phyloP scores from a whole-genome alignment of 2,113 vertebrate genomes.

The Electrona antarctica region DNA sequence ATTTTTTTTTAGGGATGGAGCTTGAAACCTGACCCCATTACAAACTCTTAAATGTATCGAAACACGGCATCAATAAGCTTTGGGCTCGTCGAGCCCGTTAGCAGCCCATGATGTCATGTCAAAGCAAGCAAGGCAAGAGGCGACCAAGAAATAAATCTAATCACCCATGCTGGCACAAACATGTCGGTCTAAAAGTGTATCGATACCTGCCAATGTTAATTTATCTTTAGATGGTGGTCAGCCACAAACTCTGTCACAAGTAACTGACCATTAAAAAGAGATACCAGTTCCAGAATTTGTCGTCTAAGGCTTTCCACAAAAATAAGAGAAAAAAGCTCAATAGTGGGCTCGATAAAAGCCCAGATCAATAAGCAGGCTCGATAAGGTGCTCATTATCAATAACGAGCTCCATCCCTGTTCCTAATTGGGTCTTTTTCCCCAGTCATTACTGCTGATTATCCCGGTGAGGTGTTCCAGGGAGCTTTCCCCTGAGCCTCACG shows the following conservation, averaged over 20 bases:
- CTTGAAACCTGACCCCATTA: background rate
- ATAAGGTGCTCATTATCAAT: too few relatives aligned
- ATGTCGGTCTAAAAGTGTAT: too few relatives aligned
- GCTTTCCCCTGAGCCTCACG: background rate
- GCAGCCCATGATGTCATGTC: background rate
- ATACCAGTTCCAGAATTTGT: too few relatives aligned
- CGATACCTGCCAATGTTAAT: too few relatives aligned
- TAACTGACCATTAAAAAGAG: too few relatives aligned
- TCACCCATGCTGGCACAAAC: too few relatives aligned
- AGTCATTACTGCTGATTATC: background rate
- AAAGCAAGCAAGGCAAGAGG: background rate
- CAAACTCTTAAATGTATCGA: background rate
- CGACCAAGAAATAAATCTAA: too few relatives aligned
- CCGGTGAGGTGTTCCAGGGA: background rate
- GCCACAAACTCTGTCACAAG: background rate
- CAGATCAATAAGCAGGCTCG: too few relatives aligned
- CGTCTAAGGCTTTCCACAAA: background rate
- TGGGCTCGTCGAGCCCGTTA: conserved; percentile 5
- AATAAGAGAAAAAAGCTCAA: background rate
- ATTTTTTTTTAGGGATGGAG: conserved; percentile 2
- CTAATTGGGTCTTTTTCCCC: background rate
- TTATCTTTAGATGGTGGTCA: too few relatives aligned
- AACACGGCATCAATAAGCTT: background rate
- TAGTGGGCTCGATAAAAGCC: too few relatives aligned
- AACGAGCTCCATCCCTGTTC: background rate